A percentile compares a stretch with the other conserved stretches of the same genome.
Evolutionary conservation across 2,113 vertebrate genomes (phyloP).

Genomic region (Typhlomys cinereus): DNA sequence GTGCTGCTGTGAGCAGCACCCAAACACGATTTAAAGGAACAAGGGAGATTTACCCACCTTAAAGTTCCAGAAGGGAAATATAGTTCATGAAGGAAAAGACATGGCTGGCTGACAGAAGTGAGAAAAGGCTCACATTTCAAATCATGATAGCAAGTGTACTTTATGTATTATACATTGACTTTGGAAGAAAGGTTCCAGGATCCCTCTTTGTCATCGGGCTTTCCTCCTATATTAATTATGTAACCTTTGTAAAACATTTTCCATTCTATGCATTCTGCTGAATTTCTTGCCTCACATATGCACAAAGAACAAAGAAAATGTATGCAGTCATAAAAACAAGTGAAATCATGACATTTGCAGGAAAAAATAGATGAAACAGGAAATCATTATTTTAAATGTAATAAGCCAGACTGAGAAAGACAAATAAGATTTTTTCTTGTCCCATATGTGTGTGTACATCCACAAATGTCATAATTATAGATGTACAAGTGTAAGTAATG

Average conservation of each 20-base stretch:
- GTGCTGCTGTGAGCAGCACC: no score
- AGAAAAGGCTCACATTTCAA: no score
- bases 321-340: not conserved
- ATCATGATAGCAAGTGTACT: no score
- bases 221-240: not conserved
- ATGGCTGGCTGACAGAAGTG: no score
- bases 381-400: not conserved
- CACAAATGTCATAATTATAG: not conserved
- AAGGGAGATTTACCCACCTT: no score
- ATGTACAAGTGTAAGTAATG: not conserved
- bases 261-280: not conserved
- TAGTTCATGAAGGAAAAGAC: no score
- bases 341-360: not conserved
- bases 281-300: not conserved
- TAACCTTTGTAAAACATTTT: not conserved
- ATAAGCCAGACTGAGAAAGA: not conserved
- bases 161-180: not conserved
- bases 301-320: not conserved
- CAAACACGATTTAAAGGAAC: no score
- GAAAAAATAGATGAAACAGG: not conserved
- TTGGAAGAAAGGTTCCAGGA: not conserved
- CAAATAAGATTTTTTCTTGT: not conserved
- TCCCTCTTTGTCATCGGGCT: not conserved
- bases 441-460: not conserved
- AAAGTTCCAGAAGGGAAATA: no score